Evolutionary conservation across 1,140 invertebrate species (phyloP).

Genomic region (Venturia canescens): DNA sequence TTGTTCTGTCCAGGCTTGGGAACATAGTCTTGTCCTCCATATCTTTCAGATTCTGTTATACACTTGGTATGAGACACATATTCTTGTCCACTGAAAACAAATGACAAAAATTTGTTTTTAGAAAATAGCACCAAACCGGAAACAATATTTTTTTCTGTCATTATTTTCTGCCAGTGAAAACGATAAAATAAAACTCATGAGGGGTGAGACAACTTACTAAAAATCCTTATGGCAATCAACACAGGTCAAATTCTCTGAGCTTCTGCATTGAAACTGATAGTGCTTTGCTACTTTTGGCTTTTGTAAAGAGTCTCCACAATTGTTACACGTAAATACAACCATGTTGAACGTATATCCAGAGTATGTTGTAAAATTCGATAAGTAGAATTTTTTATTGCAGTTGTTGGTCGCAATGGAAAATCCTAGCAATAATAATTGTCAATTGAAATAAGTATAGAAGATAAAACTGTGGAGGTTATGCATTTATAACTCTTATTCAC

Average conservation of each 20-base stretch:
- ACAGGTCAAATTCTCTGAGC: conserved; percentile 83
- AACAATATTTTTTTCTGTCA: background rate
- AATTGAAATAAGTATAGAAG: no score
- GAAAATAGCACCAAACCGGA: no score
- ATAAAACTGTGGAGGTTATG: no score
- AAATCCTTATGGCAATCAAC: conserved; percentile 95
- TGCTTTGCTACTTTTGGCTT: conserved; percentile 96
- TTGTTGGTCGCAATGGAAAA: no score
- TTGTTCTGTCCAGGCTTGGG: conserved; percentile 87
- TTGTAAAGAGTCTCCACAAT: conserved; percentile 92
- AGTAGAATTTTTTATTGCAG: no score
- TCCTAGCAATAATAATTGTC: no score
- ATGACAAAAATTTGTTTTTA: conserved; percentile 54
- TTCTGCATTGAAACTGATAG: conserved; percentile 85
- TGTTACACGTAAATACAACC: conserved; percentile 95
- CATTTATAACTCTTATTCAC: no score
- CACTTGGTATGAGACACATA: conserved; percentile 93
- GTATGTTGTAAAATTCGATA: no score
- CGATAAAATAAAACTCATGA: conserved; percentile 33
- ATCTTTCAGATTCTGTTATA: conserved; percentile 93
- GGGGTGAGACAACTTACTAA: conserved; percentile 77
- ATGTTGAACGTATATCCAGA: conserved; percentile 76
- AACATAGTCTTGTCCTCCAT: conserved; percentile 89
- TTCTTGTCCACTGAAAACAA: conserved; percentile 84
- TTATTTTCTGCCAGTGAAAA: no score